Base-by-base conservation (phyloP, 53 echinoderm and acorn worm genomes). In the Actinopyga echinites region DNA sequence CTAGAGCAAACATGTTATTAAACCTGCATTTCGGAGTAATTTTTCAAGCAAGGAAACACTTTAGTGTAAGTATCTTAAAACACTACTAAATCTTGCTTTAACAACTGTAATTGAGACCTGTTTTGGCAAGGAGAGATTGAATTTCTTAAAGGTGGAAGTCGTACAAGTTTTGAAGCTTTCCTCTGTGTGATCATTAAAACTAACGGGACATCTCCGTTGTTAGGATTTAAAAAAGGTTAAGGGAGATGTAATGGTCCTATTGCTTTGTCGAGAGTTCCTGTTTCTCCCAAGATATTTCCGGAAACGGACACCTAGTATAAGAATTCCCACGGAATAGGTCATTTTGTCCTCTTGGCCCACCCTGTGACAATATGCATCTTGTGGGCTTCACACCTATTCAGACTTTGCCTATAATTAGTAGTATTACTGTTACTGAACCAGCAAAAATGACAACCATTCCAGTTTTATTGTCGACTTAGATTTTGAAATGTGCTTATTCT, bases 181-280 rank as follows among this genome's bases (percentile, higher is more conserved):
- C 69, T 69, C 45, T 69, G 11, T 24, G 6, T 69, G 69, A 69
- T 69, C 40, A 22, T 69, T 23, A 69, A 43, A 69, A 69, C 69
- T 69, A 44, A 69, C 69, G 40, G 69, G 69, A 69, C 25, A 22
- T 69, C 44, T 69, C 26, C 25, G 22, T 69, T 40, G 69, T 20
- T 69, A 69, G 69, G 69, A 8, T 43, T 69, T 69, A 25, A 4
- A 23, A 8, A 43, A 24, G 26, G 42, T 44, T 1, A 26, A 36
- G n/a, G 17, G 40, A 26, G 42, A 69, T 25, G 40, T 69, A 43
- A 69, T 69, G 69, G 69, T 22, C 69, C 69, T n/a, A 23, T 69
- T 28, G 11, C 42, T 12, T 6, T 40, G 35, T 69, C 15, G 22
- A 40, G 12, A 26, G 42, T 40, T 69, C 69, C 69, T 43, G 69